Percentiles rank a stretch among this genome's conserved stretches.
These are phyloP conservation scores for Tetragnatha montana DNA, from an alignment of 2,888 invertebrate species.

Conservation along the genomic window DNA sequence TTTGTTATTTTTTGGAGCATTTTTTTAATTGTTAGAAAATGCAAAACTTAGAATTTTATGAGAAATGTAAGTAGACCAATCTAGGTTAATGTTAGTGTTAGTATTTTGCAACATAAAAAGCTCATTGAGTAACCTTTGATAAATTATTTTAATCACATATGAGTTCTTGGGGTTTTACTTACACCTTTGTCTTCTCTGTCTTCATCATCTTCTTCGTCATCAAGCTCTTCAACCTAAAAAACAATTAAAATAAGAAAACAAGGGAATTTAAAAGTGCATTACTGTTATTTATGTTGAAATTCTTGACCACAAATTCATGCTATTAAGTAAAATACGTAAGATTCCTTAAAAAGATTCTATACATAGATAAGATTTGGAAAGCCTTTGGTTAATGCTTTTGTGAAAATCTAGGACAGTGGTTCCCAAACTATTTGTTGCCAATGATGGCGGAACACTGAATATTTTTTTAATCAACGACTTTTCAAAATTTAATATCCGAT, in stretches of 20 bases:
- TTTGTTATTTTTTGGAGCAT: too few relatives aligned
- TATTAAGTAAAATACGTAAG: background rate
- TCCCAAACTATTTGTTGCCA: too few relatives aligned
- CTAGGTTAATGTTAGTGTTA: too few relatives aligned
- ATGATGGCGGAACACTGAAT: too few relatives aligned
- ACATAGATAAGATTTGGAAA: background rate
- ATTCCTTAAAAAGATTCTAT: background rate
- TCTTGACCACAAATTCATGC: background rate
- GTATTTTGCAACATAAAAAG: background rate
- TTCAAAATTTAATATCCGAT: too few relatives aligned
- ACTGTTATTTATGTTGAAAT: background rate
- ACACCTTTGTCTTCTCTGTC: constrained; percentile 83
- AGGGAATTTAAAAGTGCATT: background rate
- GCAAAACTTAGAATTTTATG: too few relatives aligned
- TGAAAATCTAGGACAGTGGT: background rate
- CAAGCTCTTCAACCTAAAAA: constrained; percentile 73
- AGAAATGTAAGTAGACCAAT: too few relatives aligned
- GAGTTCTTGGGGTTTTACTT: constrained; percentile 16
- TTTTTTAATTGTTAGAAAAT: too few relatives aligned
- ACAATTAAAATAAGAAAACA: background rate
- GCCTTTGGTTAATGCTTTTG: too few relatives aligned
- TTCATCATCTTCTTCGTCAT: constrained; percentile 92
- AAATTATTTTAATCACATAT: too few relatives aligned
- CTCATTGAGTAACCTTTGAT: too few relatives aligned
- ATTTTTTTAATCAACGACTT: too few relatives aligned